Evolutionary conservation across 1,140 invertebrate species (phyloP).

Genomic region (Bombus difficillimus): DNA sequence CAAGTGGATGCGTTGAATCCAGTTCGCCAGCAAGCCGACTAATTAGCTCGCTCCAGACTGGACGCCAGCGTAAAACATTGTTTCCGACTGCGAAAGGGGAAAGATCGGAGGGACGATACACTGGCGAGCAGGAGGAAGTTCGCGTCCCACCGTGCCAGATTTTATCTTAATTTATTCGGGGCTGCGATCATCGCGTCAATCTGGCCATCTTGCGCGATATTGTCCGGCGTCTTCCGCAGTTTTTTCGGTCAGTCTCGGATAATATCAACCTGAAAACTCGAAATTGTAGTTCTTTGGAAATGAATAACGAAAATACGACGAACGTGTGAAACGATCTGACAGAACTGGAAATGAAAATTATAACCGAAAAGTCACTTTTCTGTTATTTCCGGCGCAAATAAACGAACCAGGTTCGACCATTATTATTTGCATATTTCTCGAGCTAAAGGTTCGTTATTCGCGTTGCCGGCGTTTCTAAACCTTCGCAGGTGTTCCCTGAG

Average conservation of each 20-base stretch:
- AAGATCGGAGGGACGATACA: conserved; percentile 54
- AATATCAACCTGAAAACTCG: not conserved
- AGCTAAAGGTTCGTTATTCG: conserved; percentile 12
- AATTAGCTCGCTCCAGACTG: conserved; percentile 56
- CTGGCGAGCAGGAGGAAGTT: conserved; percentile 42
- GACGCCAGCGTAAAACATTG: conserved; percentile 58
- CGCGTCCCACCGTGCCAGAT: conserved; percentile 42
- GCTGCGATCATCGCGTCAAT: conserved; percentile 50
- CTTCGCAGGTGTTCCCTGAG: conserved; percentile 26
- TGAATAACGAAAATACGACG: too few relatives aligned
- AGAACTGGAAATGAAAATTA: not conserved
- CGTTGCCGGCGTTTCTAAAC: not conserved
- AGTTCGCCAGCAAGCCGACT: conserved; percentile 24
- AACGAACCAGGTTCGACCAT: not conserved
- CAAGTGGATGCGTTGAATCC: conserved; percentile 20
- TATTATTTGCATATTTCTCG: not conserved
- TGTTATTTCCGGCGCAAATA: not conserved
- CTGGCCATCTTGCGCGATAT: not conserved
- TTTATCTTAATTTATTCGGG: conserved; percentile 65
- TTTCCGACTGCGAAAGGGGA: conserved; percentile 64
- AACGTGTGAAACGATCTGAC: too few relatives aligned
- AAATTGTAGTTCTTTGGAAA: not conserved
- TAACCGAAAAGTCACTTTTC: not conserved
- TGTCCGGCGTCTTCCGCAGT: conserved; percentile 9
- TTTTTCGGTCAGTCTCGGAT: not conserved